Evolutionary conservation across 2,888 invertebrate species (phyloP).

Genomic region (Acholoe squamosa): DNA sequence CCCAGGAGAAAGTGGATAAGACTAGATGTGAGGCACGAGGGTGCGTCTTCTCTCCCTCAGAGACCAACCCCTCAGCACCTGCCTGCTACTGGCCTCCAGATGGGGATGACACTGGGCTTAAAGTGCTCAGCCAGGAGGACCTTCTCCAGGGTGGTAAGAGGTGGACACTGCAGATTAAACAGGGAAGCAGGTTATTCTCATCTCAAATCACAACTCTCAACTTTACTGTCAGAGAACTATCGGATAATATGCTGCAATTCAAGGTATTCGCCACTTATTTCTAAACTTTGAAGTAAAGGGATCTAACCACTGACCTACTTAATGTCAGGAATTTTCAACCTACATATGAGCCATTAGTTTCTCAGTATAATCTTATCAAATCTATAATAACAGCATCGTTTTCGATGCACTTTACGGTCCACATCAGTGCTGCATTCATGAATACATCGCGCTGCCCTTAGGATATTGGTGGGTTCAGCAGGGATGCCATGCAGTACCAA

Average conservation of each 20-base stretch:
- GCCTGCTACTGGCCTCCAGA: constrained; percentile 39
- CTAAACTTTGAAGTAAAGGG: no score
- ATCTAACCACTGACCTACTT: no score
- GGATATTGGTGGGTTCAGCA: no score
- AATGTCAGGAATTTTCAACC: no score
- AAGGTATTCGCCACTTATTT: no score
- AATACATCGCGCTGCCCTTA: no score
- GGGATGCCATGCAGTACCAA: no score
- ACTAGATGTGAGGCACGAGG: constrained; percentile 48
- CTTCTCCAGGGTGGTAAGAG: neutral
- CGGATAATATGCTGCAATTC: constrained; percentile 26
- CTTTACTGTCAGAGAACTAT: constrained; percentile 43
- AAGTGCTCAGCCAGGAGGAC: constrained; percentile 19
- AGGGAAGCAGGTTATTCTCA: neutral
- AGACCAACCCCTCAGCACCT: neutral
- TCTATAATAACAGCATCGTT: no score
- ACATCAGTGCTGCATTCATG: no score
- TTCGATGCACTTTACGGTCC: no score
- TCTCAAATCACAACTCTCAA: neutral
- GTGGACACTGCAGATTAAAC: constrained; percentile 40
- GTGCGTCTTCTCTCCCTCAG: neutral
- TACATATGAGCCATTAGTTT: no score
- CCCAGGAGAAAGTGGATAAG: neutral
- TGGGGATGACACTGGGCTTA: constrained; percentile 3
- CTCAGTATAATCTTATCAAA: no score